Percentiles rank a stretch among this genome's conserved stretches.
These are phyloP conservation scores for Pipistrellus pygmaeus DNA, from an alignment of 2,797 vertebrate species.

Conservation along the genomic window DNA sequence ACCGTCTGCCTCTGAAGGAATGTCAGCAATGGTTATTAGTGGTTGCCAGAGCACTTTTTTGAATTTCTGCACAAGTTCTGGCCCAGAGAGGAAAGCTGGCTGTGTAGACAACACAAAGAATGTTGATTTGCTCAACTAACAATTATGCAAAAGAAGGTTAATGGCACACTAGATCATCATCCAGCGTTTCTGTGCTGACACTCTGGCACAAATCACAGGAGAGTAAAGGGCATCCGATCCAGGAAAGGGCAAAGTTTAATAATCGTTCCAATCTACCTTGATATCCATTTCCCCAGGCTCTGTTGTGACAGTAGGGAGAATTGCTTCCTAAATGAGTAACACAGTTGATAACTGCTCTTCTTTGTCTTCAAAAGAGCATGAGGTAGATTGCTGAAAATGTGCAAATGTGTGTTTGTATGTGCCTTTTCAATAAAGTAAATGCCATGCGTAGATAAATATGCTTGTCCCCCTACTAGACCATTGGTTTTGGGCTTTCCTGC, in stretches of 20 bases:
- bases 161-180: not conserved
- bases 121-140: not conserved
- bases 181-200: not conserved
- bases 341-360: not conserved
- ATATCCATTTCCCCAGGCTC: not conserved
- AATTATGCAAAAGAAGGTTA: not conserved
- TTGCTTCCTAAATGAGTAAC: not conserved
- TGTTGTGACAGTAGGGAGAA: not conserved
- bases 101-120: not conserved
- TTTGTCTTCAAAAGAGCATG: not conserved
- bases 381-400: not conserved
- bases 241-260: not conserved
- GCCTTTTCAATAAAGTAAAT: not conserved
- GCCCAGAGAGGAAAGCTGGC: not conserved
- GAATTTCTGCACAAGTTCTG: not conserved
- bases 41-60: not conserved
- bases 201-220: not conserved
- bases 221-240: not conserved
- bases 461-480: fast-evolving
- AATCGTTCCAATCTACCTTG: not conserved
- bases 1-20: not conserved
- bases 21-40: fast-evolving
- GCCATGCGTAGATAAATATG: not conserved
- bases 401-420: not conserved
- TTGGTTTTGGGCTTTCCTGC: not conserved